phyloP scores from a whole-genome alignment of 2,113 vertebrate species.

The Hystrix cristata region DNA sequence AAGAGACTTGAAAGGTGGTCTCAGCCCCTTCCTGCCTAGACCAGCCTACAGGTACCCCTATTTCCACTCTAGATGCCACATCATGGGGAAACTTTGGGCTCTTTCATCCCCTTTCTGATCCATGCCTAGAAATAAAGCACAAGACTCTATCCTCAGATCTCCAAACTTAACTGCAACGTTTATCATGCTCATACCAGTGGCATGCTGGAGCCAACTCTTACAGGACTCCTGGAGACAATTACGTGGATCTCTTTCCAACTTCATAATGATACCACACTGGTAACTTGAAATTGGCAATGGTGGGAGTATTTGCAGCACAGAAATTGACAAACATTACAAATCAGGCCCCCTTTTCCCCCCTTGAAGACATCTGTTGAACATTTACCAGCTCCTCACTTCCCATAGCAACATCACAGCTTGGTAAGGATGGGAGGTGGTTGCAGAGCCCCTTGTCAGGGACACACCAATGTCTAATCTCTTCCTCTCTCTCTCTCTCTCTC shows the following conservation, averaged over 20 bases:
- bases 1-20: constrained; percentile 28
- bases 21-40: constrained; percentile 4
- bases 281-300: constrained; percentile 40
- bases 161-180: constrained; percentile 16
- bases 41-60: neutral
- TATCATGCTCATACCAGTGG: neutral
- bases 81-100: neutral
- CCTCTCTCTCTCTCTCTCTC: neutral
- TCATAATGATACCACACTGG: constrained; percentile 16
- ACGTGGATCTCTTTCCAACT: neutral
- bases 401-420: neutral
- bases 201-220: neutral
- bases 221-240: neutral
- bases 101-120: constrained; percentile 44
- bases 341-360: neutral
- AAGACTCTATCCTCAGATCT: neutral
- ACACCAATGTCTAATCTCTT: neutral
- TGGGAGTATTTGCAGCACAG: constrained; percentile 33
- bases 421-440: neutral
- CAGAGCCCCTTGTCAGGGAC: neutral
- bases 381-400: neutral
- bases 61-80: constrained; percentile 46
- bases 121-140: constrained; percentile 38
- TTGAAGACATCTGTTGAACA: constrained; percentile 40
- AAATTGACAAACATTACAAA: constrained; percentile 49